Conservation (phyloP, 2,888 invertebrate species). For the Megamerina dolium region DNA sequence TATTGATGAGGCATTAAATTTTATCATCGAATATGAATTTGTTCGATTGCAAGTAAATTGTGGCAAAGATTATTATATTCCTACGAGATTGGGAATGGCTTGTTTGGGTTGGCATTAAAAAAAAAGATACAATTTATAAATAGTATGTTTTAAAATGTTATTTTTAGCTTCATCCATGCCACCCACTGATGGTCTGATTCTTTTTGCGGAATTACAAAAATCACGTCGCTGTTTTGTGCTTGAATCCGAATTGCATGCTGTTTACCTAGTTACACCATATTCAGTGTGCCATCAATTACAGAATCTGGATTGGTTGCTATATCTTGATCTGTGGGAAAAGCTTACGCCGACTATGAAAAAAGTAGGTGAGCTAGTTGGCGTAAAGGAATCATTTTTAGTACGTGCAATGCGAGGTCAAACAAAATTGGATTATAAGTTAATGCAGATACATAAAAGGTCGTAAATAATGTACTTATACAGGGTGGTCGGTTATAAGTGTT, state of each 20-base stretch:
- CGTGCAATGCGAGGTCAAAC: slow-evolving; percentile 65
- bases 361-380: slow-evolving; percentile 84
- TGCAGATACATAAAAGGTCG: slow-evolving; percentile 64
- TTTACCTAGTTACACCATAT: slow-evolving; percentile 93
- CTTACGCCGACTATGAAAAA: slow-evolving; percentile 72
- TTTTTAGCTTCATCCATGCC: slow-evolving; percentile 73
- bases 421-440: slow-evolving; percentile 53
- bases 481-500: no score
- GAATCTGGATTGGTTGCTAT: slow-evolving; percentile 75
- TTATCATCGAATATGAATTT: slow-evolving; percentile 75
- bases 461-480: neutral
- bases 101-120: slow-evolving; percentile 56
- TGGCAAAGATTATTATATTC: slow-evolving; percentile 55
- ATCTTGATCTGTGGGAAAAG: slow-evolving; percentile 75
- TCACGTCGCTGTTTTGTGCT: slow-evolving; percentile 86
- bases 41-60: slow-evolving; percentile 58
- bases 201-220: slow-evolving; percentile 84
- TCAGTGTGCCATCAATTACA: slow-evolving; percentile 73
- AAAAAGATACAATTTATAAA: neutral
- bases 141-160: neutral
- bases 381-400: slow-evolving; percentile 79
- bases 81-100: slow-evolving; percentile 86
- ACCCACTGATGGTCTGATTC: slow-evolving; percentile 85
- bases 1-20: slow-evolving; percentile 59
- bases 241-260: slow-evolving; percentile 89